A percentile compares a stretch with the other conserved stretches of the same genome.
Evolutionary conservation across 2,888 invertebrate species (phyloP).

Genomic region (Agriopis marginaria): DNA sequence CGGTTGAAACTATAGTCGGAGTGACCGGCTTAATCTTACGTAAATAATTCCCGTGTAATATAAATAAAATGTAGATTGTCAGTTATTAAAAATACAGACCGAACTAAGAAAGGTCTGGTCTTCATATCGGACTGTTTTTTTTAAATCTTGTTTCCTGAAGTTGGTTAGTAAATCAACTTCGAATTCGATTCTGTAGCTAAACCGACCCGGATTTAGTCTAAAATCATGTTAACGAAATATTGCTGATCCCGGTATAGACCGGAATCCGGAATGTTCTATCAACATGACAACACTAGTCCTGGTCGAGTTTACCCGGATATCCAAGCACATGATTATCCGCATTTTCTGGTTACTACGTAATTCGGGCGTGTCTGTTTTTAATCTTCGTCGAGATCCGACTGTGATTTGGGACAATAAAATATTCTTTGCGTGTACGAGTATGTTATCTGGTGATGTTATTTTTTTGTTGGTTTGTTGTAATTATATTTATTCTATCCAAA

Average conservation of each 20-base stretch:
- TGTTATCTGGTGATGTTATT: conserved; percentile 23
- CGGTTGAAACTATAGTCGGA: too few relatives aligned
- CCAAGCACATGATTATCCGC: conserved; percentile 67
- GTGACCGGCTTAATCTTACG: too few relatives aligned
- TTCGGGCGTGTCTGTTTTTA: conserved; percentile 59
- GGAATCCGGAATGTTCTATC: conserved; percentile 12
- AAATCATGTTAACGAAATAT: too few relatives aligned
- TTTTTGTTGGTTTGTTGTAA: conserved; percentile 9
- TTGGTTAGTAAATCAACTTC: neutral
- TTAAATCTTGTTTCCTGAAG: too few relatives aligned
- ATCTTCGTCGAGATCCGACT: conserved; percentile 46
- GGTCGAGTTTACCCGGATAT: conserved; percentile 64
- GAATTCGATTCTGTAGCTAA: neutral
- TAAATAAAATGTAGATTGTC: too few relatives aligned
- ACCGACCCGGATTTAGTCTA: neutral
- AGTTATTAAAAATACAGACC: too few relatives aligned
- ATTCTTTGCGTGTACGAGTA: conserved; percentile 26
- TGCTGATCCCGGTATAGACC: too few relatives aligned
- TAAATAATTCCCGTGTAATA: too few relatives aligned
- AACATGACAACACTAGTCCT: conserved; percentile 34
- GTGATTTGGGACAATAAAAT: conserved; percentile 34
- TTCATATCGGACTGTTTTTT: too few relatives aligned
- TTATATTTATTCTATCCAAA: conserved; percentile 2
- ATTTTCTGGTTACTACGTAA: conserved; percentile 59
- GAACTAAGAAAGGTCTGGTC: too few relatives aligned